Evolutionary conservation across 2,888 invertebrate genomes (phyloP).

Genomic region (Petrolisthes manimaculis): DNA sequence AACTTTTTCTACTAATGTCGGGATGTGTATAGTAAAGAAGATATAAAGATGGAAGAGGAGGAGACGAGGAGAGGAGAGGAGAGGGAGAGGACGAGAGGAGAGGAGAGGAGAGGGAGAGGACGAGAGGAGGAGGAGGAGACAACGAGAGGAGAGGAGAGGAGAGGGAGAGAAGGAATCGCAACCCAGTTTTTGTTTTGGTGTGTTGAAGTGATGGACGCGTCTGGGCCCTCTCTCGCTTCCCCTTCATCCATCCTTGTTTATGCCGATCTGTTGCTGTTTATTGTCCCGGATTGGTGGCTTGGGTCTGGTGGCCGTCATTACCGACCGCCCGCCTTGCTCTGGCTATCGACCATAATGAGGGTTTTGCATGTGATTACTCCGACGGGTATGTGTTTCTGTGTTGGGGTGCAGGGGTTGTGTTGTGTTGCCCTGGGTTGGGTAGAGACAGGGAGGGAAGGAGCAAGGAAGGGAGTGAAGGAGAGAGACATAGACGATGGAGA

Average conservation of each 20-base stretch:
- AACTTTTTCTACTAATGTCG: background rate
- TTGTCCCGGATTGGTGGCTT: constrained; percentile 35
- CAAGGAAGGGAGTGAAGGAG: background rate
- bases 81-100: background rate
- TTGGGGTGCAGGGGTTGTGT: no score
- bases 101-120: background rate
- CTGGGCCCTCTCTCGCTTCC: constrained; percentile 11
- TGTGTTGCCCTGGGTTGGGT: background rate
- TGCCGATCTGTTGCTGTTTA: constrained; percentile 39
- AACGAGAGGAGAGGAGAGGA: background rate
- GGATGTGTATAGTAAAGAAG: background rate
- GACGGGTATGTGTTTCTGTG: background rate
- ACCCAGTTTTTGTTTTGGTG: constrained; percentile 43
- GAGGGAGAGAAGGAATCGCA: constrained; percentile 20
- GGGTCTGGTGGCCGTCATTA: constrained; percentile 12
- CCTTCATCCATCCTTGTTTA: constrained; percentile 40
- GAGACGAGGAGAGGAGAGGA: background rate
- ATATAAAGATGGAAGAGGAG: background rate
- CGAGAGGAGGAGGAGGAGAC: background rate
- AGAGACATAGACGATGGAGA: no score
- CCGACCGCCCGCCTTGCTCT: constrained; percentile 33
- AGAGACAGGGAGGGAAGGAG: background rate
- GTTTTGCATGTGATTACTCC: constrained; percentile 29
- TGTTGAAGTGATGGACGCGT: constrained; percentile 31
- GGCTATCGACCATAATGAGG: constrained; percentile 35